phyloP scores from a whole-genome alignment of 2,888 invertebrate species.

The Patella depressa region DNA sequence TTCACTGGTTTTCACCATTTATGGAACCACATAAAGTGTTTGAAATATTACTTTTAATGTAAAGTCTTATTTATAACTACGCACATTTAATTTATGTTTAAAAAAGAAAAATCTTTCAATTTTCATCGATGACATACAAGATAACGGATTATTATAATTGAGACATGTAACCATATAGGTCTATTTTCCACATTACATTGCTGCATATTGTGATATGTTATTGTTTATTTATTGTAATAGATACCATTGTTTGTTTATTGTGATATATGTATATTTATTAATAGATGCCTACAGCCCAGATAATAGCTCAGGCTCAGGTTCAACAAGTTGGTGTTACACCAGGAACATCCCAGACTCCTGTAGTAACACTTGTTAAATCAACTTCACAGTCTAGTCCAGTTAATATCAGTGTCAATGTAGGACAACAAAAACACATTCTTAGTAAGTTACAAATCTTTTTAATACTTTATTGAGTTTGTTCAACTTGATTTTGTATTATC shows the following conservation, averaged over 20 bases:
- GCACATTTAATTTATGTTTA: no score
- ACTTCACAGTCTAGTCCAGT: slow-evolving; percentile 72
- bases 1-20: no score
- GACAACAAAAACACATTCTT: slow-evolving; percentile 72
- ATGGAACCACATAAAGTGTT: no score
- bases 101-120: no score
- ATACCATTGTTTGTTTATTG: background rate
- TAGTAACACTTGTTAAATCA: slow-evolving; percentile 79
- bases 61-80: no score
- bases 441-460: slow-evolving; percentile 28
- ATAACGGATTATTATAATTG: no score
- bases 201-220: background rate
- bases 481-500: no score
- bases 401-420: slow-evolving; percentile 69
- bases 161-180: no score
- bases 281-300: slow-evolving; percentile 68
- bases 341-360: slow-evolving; percentile 73
- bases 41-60: no score
- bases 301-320: slow-evolving; percentile 74
- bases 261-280: slow-evolving; percentile 28
- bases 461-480: no score
- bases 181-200: no score
- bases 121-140: no score
- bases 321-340: slow-evolving; percentile 61
- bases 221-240: slow-evolving; percentile 35